A percentile compares a stretch with the other conserved stretches of the same genome.
Evolutionary conservation across 2,888 invertebrate species (phyloP).

Genomic region (Oasisia sp.): DNA sequence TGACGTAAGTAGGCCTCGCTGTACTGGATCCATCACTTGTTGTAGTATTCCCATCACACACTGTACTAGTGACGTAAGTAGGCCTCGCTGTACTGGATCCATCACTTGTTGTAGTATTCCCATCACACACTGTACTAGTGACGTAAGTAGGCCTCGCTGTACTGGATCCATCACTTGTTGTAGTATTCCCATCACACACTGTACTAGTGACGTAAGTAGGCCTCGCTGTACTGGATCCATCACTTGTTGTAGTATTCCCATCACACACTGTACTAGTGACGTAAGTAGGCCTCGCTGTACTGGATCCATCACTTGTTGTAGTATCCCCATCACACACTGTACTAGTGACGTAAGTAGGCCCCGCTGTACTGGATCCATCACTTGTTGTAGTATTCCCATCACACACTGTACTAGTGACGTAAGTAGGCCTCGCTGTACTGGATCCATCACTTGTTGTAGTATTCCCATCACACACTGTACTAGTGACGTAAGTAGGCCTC

Average conservation of each 20-base stretch:
- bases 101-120: background rate
- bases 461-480: background rate
- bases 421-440: background rate
- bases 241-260: background rate
- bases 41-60: background rate
- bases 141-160: no score
- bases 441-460: background rate
- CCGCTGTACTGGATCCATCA: background rate
- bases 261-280: no score
- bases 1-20: no score
- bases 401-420: no score
- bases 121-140: background rate
- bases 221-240: background rate
- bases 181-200: background rate
- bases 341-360: no score
- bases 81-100: background rate
- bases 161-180: background rate
- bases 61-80: no score
- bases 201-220: no score
- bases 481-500: no score
- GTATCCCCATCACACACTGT: background rate
- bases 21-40: background rate
- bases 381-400: background rate
- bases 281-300: no score
- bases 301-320: background rate